phyloP scores from a whole-genome alignment of 2,797 vertebrate genomes.

The Iguana delicatissima region DNA sequence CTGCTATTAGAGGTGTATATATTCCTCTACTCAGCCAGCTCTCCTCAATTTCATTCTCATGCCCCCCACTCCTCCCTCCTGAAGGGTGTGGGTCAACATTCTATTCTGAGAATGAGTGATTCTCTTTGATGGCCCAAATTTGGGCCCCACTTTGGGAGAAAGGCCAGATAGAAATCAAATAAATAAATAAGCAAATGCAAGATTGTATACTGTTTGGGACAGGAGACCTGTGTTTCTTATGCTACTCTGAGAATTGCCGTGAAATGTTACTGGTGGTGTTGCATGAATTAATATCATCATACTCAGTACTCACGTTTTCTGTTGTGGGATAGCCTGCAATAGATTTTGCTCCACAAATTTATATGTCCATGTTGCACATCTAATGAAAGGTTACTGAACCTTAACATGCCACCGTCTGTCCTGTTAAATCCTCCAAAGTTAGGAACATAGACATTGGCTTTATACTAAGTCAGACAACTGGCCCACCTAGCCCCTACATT shows the following conservation, averaged over 20 bases:
- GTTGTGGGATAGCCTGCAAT: too few relatives aligned
- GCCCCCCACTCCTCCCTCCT: too few relatives aligned
- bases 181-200: not conserved
- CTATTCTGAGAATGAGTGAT: too few relatives aligned
- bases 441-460: not conserved
- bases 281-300: not conserved
- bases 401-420: not conserved
- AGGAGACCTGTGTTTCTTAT: not conserved
- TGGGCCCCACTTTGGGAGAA: too few relatives aligned
- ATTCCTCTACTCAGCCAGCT: not conserved
- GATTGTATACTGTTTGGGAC: too few relatives aligned
- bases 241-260: not conserved
- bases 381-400: not conserved
- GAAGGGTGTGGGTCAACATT: too few relatives aligned
- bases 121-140: too few relatives aligned
- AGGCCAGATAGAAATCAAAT: not conserved
- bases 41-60: not conserved
- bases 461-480: too few relatives aligned
- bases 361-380: not conserved
- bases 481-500: too few relatives aligned
- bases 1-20: too few relatives aligned
- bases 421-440: not conserved
- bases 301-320: not conserved
- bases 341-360: not conserved
- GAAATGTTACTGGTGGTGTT: not conserved